These are phyloP conservation scores for Oriolus oriolus DNA, from an alignment of 2,113 vertebrate species.

Conservation along the genomic window DNA sequence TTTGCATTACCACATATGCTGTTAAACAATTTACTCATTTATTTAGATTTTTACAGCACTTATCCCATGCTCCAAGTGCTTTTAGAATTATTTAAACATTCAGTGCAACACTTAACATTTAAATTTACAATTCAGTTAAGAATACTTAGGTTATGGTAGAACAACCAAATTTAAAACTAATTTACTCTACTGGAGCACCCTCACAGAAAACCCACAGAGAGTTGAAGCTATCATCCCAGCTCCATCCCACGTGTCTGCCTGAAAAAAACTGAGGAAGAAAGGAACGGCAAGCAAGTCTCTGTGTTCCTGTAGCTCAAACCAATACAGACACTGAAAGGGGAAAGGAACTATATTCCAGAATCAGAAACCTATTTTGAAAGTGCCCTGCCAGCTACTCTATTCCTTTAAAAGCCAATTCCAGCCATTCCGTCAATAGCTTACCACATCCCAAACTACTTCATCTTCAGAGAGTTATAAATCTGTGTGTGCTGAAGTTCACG, in stretches of 20 bases:
- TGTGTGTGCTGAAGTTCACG: neutral
- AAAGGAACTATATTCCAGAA: neutral
- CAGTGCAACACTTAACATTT: conserved; percentile 53
- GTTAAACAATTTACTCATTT: conserved; percentile 57
- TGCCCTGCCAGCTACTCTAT: neutral
- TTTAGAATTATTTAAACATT: conserved; percentile 64
- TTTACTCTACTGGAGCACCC: conserved; percentile 19
- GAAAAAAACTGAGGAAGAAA: neutral
- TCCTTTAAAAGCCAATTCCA: conserved; percentile 24
- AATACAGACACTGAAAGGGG: neutral
- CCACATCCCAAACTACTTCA: conserved; percentile 20
- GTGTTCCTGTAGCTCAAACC: neutral
- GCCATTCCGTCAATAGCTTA: neutral
- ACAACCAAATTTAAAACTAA: conserved; percentile 56
- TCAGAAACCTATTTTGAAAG: neutral
- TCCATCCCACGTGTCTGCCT: neutral
- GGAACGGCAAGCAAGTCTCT: neutral
- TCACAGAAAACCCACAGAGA: conserved; percentile 39
- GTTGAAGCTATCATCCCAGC: neutral
- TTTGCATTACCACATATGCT: conserved; percentile 56
- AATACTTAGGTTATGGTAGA: conserved; percentile 53
- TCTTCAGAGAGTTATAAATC: neutral
- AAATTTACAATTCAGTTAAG: conserved; percentile 65
- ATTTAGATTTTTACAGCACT: conserved; percentile 60
- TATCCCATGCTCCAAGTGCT: conserved; percentile 59